These are phyloP conservation scores for Carassius gibelio DNA, from an alignment of 2,113 vertebrate genomes.

Conservation along the genomic window DNA sequence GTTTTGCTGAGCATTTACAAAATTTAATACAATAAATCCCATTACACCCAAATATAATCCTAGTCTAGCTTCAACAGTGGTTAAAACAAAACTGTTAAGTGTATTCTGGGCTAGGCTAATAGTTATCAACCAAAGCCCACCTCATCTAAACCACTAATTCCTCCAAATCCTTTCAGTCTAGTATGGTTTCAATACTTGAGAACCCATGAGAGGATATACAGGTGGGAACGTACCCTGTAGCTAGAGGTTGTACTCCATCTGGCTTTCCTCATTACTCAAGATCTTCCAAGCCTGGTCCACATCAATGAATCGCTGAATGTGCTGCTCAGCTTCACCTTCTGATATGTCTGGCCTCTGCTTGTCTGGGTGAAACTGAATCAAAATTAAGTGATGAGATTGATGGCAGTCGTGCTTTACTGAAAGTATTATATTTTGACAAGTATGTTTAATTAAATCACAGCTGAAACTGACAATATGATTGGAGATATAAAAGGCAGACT, in stretches of 20 bases:
- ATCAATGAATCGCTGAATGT: slow-evolving; percentile 81
- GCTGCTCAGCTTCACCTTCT: slow-evolving; percentile 72
- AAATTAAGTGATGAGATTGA: slow-evolving; percentile 25
- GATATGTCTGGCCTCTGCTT: slow-evolving; percentile 79
- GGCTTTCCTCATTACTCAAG: slow-evolving; percentile 84
- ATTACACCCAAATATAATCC: not conserved
- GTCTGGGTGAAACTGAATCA: slow-evolving; percentile 86
- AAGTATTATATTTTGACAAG: not conserved
- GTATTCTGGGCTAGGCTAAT: no score
- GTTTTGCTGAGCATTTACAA: not conserved
- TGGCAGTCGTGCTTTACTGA: not conserved
- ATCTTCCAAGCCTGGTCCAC: slow-evolving; percentile 88
- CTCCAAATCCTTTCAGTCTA: not conserved
- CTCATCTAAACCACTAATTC: not conserved
- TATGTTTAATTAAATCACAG: not conserved
- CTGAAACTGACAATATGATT: not conserved
- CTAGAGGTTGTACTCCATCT: slow-evolving; percentile 84
- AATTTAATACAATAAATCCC: not conserved
- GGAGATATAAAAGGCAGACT: not conserved
- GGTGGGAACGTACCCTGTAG: slow-evolving; percentile 76
- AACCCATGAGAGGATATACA: not conserved
- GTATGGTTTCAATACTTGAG: not conserved
- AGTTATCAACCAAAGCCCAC: no score
- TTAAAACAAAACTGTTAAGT: not conserved
- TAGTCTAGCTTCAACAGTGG: not conserved